Conservation (phyloP, 1,140 invertebrate genomes). For the Andrena cerasifolii region DNA sequence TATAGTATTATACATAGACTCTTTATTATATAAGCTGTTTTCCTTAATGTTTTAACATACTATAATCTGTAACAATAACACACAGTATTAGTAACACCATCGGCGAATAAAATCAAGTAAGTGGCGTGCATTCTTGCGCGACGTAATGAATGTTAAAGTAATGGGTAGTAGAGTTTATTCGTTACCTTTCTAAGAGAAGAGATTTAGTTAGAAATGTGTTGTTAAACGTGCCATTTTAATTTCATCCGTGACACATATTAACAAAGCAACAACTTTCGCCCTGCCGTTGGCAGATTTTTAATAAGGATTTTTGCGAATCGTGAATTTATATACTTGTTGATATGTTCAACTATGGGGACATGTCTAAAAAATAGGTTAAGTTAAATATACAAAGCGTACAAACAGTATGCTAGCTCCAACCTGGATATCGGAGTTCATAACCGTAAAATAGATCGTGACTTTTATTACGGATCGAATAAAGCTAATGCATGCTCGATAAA, state of each 20-base stretch:
- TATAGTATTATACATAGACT: slow-evolving; percentile 32
- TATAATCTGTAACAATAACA: slow-evolving; percentile 36
- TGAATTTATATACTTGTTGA: slow-evolving; percentile 5
- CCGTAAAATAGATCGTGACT: background rate
- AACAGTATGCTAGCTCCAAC: background rate
- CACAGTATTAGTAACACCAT: background rate
- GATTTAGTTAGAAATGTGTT: slow-evolving; percentile 1
- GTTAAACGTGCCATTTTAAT: slow-evolving; percentile 3
- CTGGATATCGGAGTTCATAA: background rate
- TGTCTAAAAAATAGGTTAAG: slow-evolving; percentile 48
- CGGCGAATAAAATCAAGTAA: too few relatives aligned
- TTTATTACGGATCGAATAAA: background rate
- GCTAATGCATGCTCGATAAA: background rate
- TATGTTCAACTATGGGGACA: slow-evolving; percentile 23
- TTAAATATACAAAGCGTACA: slow-evolving; percentile 9
- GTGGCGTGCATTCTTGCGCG: too few relatives aligned
- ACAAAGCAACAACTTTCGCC: slow-evolving; percentile 6
- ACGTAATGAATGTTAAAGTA: background rate
- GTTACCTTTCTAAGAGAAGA: slow-evolving; percentile 25
- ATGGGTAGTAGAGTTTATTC: background rate
- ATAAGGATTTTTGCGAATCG: background rate
- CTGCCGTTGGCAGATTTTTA: background rate
- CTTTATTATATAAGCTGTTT: slow-evolving; percentile 19
- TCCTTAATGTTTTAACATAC: slow-evolving; percentile 34
- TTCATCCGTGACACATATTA: background rate